phyloP scores from a whole-genome alignment of 2,797 vertebrate genomes.

The Phrynocephalus guinanensis region DNA sequence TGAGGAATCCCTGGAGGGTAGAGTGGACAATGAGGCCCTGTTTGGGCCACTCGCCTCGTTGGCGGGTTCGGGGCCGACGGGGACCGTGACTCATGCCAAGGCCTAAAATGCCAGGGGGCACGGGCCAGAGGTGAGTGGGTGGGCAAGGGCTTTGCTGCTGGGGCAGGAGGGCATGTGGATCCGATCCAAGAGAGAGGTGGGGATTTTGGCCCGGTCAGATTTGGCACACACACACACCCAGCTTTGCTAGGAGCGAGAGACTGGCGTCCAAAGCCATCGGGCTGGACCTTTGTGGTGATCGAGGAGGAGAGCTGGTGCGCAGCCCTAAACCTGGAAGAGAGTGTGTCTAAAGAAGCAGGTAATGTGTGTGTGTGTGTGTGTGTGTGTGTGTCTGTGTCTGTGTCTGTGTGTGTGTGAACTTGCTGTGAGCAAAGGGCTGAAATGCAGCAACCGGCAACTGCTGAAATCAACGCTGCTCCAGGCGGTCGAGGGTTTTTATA shows the following conservation, averaged over 20 bases:
- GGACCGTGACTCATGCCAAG: conserved; percentile 43
- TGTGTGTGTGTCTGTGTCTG: background rate
- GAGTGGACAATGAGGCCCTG: conserved; percentile 42
- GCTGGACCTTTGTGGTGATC: background rate
- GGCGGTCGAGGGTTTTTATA: too few species aligned
- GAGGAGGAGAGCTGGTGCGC: background rate
- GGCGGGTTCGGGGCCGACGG: conserved; percentile 23
- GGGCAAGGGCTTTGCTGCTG: conserved; percentile 1
- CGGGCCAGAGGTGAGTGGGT: conserved; percentile 26
- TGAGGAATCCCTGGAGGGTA: conserved; percentile 32
- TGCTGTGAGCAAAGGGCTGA: background rate
- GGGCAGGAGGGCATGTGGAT: conserved; percentile 9
- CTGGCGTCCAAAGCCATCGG: background rate
- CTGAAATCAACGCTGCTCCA: too few species aligned
- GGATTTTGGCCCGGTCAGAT: background rate
- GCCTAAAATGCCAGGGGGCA: conserved; percentile 45
- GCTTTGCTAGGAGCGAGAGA: background rate
- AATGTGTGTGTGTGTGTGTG: background rate
- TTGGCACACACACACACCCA: background rate
- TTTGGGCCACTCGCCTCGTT: conserved; percentile 36
- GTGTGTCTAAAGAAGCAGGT: conserved; percentile 3
- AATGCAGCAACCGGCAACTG: too few species aligned
- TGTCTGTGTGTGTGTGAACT: background rate
- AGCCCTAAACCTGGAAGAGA: background rate
- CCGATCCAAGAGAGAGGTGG: conserved; percentile 40